Percentiles rank a stretch among this genome's conserved stretches.
These are phyloP conservation scores for Lepidurus apus DNA, from an alignment of 1,140 invertebrate species.

Conservation along the genomic window DNA sequence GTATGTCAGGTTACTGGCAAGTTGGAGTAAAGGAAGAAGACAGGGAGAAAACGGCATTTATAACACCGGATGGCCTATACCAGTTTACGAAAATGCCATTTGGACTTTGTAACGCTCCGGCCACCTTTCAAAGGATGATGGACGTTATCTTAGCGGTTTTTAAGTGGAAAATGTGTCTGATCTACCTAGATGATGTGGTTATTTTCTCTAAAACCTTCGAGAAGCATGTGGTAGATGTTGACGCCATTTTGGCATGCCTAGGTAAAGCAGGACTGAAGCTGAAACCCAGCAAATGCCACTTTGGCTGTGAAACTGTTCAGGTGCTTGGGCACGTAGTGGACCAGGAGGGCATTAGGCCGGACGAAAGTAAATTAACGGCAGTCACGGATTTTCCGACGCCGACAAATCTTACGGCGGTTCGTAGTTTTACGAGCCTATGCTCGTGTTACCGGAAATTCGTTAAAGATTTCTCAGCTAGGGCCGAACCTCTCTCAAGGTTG, in stretches of 20 bases:
- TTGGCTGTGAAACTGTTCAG: slow-evolving; percentile 28
- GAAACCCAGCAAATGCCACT: not conserved
- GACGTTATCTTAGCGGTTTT: slow-evolving; percentile 26
- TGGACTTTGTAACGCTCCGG: slow-evolving; percentile 34
- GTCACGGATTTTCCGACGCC: slow-evolving; percentile 25
- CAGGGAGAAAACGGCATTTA: too few relatives aligned
- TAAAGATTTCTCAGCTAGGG: slow-evolving; percentile 37
- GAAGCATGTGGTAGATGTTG: slow-evolving; percentile 20
- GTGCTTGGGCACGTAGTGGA: slow-evolving; percentile 33
- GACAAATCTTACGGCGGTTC: slow-evolving; percentile 10
- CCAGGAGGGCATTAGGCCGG: not conserved
- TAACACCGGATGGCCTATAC: slow-evolving; percentile 35
- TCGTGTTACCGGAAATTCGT: slow-evolving; percentile 37
- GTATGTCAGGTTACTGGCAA: not conserved
- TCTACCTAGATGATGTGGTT: slow-evolving; percentile 27
- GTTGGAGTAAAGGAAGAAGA: too few relatives aligned
- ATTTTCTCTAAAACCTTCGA: slow-evolving; percentile 30
- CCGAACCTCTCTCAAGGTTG: slow-evolving; percentile 35
- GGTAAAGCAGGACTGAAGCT: not conserved
- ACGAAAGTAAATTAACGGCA: slow-evolving; percentile 30
- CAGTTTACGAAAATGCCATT: slow-evolving; percentile 41
- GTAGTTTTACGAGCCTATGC: slow-evolving; percentile 28
- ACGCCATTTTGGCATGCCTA: not conserved
- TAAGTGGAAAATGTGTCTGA: not conserved
- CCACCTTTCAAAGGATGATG: slow-evolving; percentile 35